Conservation (phyloP, 2,888 invertebrate genomes). For the Dioctria linearis region DNA sequence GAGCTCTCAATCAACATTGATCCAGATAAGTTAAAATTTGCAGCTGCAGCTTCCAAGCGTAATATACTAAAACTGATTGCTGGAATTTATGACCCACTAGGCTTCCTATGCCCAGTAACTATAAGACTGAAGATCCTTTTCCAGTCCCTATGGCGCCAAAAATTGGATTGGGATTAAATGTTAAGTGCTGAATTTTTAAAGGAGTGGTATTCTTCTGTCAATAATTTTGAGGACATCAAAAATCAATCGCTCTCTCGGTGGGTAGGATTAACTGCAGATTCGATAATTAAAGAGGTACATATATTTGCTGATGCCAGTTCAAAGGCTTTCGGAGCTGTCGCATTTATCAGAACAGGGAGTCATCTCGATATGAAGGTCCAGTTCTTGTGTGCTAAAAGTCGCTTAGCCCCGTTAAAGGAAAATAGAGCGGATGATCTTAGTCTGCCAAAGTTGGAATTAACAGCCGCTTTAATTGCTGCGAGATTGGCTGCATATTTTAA, state of each 20-base stretch:
- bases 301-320: neutral
- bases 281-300: neutral
- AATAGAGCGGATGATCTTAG: neutral
- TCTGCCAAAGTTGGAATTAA: too few species aligned
- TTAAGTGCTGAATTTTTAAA: conserved; percentile 1
- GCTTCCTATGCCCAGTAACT: neutral
- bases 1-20: conserved; percentile 14
- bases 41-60: neutral
- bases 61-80: neutral
- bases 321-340: neutral
- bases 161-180: conserved; percentile 17
- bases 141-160: neutral
- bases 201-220: conserved; percentile 8
- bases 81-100: neutral
- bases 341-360: neutral
- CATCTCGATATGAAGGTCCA: neutral
- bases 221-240: neutral
- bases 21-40: neutral
- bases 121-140: neutral
- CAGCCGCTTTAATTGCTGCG: neutral
- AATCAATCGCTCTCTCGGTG: conserved; percentile 6
- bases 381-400: neutral
- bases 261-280: neutral
- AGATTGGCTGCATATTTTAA: neutral
- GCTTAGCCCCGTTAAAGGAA: neutral